Evolutionary conservation across 2,113 vertebrate genomes (phyloP).

Genomic region (Sterna hirundo): DNA sequence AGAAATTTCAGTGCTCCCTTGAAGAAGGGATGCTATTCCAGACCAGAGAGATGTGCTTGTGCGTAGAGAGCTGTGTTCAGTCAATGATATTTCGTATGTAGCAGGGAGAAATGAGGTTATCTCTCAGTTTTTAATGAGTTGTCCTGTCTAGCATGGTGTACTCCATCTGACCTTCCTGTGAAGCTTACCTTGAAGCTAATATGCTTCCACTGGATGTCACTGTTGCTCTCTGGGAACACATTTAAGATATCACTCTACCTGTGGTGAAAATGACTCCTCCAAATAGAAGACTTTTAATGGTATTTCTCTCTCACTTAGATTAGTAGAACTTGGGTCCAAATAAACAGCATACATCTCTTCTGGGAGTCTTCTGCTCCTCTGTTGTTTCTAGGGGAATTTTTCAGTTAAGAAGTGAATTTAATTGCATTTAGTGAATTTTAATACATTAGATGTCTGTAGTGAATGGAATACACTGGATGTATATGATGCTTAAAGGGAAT

Average conservation of each 20-base stretch:
- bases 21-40: not conserved
- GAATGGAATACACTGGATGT: not conserved
- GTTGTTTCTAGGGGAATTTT: not conserved
- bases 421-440: not conserved
- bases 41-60: not conserved
- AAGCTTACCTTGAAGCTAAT: not conserved
- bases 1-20: not conserved
- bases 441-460: not conserved
- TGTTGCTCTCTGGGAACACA: slow-evolving; percentile 34
- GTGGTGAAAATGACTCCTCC: not conserved
- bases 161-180: not conserved
- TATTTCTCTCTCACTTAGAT: not conserved
- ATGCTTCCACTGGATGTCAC: slow-evolving; percentile 57
- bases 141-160: not conserved
- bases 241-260: not conserved
- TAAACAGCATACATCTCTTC: not conserved
- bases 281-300: not conserved
- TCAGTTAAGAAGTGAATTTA: not conserved
- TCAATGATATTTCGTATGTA: not conserved
- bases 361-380: not conserved
- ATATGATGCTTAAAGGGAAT: not conserved
- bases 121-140: not conserved
- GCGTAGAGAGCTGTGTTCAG: not conserved
- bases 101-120: not conserved
- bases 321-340: not conserved